Base-by-base conservation (phyloP, 2,113 vertebrate species). In the Misgurnus anguillicaudatus region DNA sequence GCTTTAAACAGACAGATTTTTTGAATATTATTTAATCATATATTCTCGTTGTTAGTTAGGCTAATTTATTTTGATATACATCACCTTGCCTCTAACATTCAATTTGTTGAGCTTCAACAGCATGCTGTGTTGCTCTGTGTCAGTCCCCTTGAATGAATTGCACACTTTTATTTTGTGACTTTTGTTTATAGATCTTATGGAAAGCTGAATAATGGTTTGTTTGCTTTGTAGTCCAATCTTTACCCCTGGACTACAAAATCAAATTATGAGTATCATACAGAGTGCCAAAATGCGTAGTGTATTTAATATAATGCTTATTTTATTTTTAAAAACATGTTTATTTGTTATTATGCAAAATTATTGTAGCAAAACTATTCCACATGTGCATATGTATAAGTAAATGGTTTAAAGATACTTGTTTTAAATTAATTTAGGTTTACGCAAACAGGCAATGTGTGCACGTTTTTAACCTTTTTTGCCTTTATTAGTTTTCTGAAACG, bases 1-100 rank as follows among this genome's bases (percentile, higher is more conserved):
- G 69, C 82, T 81, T 90, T 71, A 90, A 91, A 89, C 83, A 87
- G 89, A 87, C 77, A 85, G 82, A 86, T 88, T 75, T 87, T 89
- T 84, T 80, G 83, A 84, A 86, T 89, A 85, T 89, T 87, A 87
- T 88, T 91, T 85, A 85, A 88, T 89, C 67, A 90, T 83, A 87
- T 88, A 82, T 85, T 88, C 86, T 80, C 82, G 16, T 89, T 89
- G 88, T 86, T 91, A 87, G 88, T 89, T 89, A 31, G 24, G 24
- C 24, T 31, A 89, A 85, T 85, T 39, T 84, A 86, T 86, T 88
- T 57, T 19, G 19, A 57, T 78, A 68, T 60, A 82, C 39, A 83
- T 75, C 21, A 57, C 65, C 39, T 75, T 65, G n/a, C 38, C 21
- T 76, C 61, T 48, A 67, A 60, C 55, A 55, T 75, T 85, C 70